Conservation (phyloP, 92 coral and sea anemone genomes). For the Palythoa grandiflora region DNA sequence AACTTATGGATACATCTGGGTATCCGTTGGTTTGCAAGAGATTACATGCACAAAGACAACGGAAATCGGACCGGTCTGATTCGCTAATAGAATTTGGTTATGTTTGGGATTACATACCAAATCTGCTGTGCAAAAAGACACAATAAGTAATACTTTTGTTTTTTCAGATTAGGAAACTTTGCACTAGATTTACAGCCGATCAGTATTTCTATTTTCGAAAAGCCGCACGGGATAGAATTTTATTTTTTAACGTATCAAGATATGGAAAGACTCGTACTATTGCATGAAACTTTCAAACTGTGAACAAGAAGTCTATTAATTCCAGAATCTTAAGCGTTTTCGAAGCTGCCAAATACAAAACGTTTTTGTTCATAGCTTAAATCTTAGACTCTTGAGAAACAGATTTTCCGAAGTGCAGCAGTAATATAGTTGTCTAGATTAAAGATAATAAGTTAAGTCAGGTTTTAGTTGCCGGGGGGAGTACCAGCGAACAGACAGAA, state of each 20-base stretch:
- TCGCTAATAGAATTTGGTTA: slow-evolving; percentile 42
- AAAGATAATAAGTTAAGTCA: slow-evolving; percentile 19
- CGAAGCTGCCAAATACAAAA: slow-evolving; percentile 9
- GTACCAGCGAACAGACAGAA: slow-evolving; percentile 38
- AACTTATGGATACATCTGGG: slow-evolving; percentile 56
- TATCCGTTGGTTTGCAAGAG: slow-evolving; percentile 32
- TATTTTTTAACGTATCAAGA: not conserved
- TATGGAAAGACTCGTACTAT: slow-evolving; percentile 26
- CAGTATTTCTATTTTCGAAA: not conserved
- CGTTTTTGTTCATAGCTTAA: not conserved
- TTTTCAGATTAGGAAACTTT: slow-evolving; percentile 16
- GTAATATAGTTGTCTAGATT: slow-evolving; percentile 19
- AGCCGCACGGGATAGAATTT: not conserved
- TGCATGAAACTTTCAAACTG: slow-evolving; percentile 30
- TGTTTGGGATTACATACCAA: slow-evolving; percentile 30
- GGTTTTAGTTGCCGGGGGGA: not conserved
- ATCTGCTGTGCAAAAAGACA: slow-evolving; percentile 21
- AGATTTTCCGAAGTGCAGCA: slow-evolving; percentile 26
- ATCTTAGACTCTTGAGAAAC: slow-evolving; percentile 28
- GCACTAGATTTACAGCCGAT: slow-evolving; percentile 13
- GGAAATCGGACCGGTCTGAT: slow-evolving; percentile 40
- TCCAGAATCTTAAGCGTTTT: slow-evolving; percentile 3
- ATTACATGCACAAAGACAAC: slow-evolving; percentile 14
- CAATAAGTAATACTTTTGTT: not conserved
- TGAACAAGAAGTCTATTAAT: slow-evolving; percentile 21